Evolutionary conservation across 2,113 vertebrate species (phyloP).

Genomic region (Sus scrofa): T2T-Sscrofa CM000814.6:3097501-3098000

Average conservation of each 20-base stretch:
- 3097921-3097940: no score
- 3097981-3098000: no score
- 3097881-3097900: no score
- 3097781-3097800: neutral
- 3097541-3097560: neutral
- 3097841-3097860: neutral
- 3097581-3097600: neutral
- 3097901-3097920: no score
- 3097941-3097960: no score
- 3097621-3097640: neutral
- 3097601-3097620: neutral
- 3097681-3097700: neutral
- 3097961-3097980: no score
- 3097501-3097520: neutral
- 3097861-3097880: no score
- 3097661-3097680: neutral
- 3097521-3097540: neutral
- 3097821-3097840: neutral
- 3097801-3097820: neutral
- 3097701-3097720: neutral
- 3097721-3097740: neutral
- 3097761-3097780: neutral
- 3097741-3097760: fast-evolving
- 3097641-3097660: neutral
- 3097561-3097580: neutral